Percentiles rank a stretch among this genome's conserved stretches.
phyloP scores from a whole-genome alignment of 2,797 vertebrate genomes.

The Paramormyrops hopkinsi region DNA sequence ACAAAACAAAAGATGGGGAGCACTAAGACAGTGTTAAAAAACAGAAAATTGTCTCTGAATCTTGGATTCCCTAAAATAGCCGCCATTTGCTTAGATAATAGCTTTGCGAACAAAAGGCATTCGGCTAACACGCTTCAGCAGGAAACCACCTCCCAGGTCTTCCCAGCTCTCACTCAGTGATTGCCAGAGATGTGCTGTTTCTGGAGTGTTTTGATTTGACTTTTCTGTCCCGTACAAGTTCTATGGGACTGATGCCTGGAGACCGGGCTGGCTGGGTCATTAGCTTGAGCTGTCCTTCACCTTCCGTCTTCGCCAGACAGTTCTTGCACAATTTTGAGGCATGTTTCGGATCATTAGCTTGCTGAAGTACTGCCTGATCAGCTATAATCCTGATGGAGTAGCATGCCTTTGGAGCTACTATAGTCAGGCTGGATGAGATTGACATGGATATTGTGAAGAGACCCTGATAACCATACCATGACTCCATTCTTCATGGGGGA shows the following conservation, averaged over 20 bases:
- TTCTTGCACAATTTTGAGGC: neutral
- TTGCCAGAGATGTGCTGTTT: neutral
- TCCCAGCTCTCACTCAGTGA: neutral
- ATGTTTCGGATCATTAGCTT: neutral
- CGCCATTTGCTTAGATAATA: neutral
- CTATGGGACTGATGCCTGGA: neutral
- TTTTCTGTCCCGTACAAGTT: neutral
- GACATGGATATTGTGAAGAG: neutral
- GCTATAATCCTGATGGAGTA: neutral
- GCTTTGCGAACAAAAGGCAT: neutral
- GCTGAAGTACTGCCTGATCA: neutral
- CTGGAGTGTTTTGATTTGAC: neutral
- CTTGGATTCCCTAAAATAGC: neutral
- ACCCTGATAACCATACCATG: neutral
- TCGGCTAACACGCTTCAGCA: neutral
- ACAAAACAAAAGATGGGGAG: neutral
- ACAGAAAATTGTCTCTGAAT: neutral
- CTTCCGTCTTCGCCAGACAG: neutral
- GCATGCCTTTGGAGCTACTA: neutral
- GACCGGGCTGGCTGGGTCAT: neutral
- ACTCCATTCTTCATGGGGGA: neutral
- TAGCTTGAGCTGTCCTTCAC: neutral
- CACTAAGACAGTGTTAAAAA: neutral
- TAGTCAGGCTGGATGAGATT: neutral
- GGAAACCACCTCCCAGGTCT: neutral